Conservation (phyloP, 2,888 invertebrate genomes). For the Ophion ellenae region DNA sequence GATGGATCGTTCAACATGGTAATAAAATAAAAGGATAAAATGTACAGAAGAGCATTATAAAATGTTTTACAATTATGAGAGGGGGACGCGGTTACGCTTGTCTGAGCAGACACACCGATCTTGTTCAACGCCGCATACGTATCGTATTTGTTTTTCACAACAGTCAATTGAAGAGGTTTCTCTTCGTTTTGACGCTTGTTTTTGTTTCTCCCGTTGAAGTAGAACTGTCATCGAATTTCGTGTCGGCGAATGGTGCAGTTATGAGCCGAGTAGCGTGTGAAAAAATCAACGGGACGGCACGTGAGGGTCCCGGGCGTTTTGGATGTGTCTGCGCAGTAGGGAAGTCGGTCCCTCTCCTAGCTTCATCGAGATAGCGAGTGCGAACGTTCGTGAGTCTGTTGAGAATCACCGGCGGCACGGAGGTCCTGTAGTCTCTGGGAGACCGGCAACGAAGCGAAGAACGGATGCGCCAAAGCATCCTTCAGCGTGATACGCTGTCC, state of each 20-base stretch:
- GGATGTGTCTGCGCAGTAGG: slow-evolving; percentile 76
- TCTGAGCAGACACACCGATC: slow-evolving; percentile 77
- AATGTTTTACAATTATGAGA: slow-evolving; percentile 74
- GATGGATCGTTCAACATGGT: slow-evolving; percentile 73
- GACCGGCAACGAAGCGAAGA: slow-evolving; percentile 94
- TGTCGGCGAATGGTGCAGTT: slow-evolving; percentile 55
- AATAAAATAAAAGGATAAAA: slow-evolving; percentile 81
- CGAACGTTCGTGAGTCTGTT: slow-evolving; percentile 87
- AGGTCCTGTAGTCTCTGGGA: slow-evolving; percentile 89
- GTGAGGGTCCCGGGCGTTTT: slow-evolving; percentile 64
- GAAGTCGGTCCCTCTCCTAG: slow-evolving; percentile 81
- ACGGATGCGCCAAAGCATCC: slow-evolving; percentile 96
- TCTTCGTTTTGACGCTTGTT: background rate
- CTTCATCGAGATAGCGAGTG: slow-evolving; percentile 91
- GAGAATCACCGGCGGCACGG: slow-evolving; percentile 84
- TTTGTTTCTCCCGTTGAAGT: slow-evolving; percentile 4
- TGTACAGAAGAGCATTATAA: slow-evolving; percentile 82
- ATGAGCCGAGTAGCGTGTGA: slow-evolving; percentile 57
- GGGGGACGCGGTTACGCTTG: slow-evolving; percentile 79
- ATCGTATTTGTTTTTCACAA: slow-evolving; percentile 10
- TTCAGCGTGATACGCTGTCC: slow-evolving; percentile 93
- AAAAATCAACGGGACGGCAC: slow-evolving; percentile 62
- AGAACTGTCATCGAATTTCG: slow-evolving; percentile 70
- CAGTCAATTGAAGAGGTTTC: slow-evolving; percentile 3
- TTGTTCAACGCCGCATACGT: slow-evolving; percentile 2